Conservation (phyloP, 2,888 invertebrate genomes). For the Sympetrum striolatum region DNA sequence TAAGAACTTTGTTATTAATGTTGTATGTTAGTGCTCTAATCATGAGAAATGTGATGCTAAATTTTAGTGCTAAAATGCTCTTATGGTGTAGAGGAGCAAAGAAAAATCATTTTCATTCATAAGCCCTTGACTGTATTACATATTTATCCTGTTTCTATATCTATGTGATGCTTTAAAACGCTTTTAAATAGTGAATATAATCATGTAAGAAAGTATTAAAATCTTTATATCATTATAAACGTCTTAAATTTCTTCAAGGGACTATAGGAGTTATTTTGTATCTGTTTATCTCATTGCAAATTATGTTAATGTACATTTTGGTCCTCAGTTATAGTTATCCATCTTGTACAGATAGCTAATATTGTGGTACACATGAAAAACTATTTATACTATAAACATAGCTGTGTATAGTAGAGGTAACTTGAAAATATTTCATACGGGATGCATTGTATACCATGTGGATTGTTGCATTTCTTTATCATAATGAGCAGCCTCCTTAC, state of each 20-base stretch:
- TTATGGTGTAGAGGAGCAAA: neutral
- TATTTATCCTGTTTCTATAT: constrained; percentile 25
- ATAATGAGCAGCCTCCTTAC: too few relatives aligned
- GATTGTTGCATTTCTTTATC: too few relatives aligned
- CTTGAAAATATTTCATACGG: too few relatives aligned
- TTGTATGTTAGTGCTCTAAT: neutral
- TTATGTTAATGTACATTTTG: too few relatives aligned
- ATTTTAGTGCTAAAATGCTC: neutral
- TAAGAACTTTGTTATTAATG: neutral
- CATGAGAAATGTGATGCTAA: neutral
- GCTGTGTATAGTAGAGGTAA: too few relatives aligned
- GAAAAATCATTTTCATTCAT: neutral
- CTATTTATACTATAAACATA: too few relatives aligned
- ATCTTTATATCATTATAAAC: neutral
- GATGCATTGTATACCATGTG: too few relatives aligned
- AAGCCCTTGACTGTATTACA: neutral
- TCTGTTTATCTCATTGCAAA: too few relatives aligned
- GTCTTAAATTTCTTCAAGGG: neutral
- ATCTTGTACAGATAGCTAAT: too few relatives aligned
- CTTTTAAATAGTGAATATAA: neutral
- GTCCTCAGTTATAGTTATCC: too few relatives aligned
- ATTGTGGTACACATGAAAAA: too few relatives aligned
- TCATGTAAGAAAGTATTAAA: neutral
- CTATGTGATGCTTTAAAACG: constrained; percentile 7
- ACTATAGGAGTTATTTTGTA: too few relatives aligned